These are phyloP conservation scores for Celastrina argiolus DNA, from an alignment of 2,888 invertebrate genomes.

Conservation along the genomic window DNA sequence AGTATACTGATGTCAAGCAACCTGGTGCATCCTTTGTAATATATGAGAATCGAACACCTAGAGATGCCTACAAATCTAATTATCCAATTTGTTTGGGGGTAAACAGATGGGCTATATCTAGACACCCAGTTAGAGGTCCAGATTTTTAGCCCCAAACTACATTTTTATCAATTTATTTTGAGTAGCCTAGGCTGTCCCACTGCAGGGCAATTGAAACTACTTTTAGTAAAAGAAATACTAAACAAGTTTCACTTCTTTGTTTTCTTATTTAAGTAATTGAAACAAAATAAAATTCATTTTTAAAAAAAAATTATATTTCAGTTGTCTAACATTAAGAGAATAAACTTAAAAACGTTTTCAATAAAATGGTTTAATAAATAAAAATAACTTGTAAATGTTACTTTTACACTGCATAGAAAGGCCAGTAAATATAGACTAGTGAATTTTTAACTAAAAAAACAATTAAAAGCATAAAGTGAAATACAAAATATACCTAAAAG, in stretches of 20 bases:
- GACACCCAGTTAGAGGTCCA: slow-evolving; percentile 49
- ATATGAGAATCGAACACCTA: not conserved
- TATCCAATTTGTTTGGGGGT: not conserved
- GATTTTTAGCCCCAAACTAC: slow-evolving; percentile 47
- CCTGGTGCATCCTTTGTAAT: not conserved
- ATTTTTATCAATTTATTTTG: too few relatives aligned
- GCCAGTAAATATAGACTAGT: not conserved
- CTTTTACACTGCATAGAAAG: not conserved
- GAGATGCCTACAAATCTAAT: slow-evolving; percentile 35
- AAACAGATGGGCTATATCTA: slow-evolving; percentile 50
- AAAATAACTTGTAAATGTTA: slow-evolving; percentile 8
- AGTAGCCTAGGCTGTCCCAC: too few relatives aligned
- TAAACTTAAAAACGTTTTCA: not conserved
- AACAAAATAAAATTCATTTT: not conserved
- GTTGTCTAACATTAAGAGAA: not conserved
- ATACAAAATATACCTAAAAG: not conserved
- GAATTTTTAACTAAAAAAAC: not conserved
- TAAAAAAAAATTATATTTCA: not conserved
- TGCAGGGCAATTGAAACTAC: too few relatives aligned
- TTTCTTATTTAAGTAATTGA: too few relatives aligned
- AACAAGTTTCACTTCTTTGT: too few relatives aligned
- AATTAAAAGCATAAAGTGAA: not conserved
- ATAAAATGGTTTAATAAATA: slow-evolving; percentile 14
- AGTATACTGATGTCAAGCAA: not conserved
- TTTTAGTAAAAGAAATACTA: too few relatives aligned